A percentile compares a stretch with the other conserved stretches of the same genome.
Evolutionary conservation across 2,888 invertebrate species (phyloP).

Genomic region (Mesorhabditis sp.): DNA sequence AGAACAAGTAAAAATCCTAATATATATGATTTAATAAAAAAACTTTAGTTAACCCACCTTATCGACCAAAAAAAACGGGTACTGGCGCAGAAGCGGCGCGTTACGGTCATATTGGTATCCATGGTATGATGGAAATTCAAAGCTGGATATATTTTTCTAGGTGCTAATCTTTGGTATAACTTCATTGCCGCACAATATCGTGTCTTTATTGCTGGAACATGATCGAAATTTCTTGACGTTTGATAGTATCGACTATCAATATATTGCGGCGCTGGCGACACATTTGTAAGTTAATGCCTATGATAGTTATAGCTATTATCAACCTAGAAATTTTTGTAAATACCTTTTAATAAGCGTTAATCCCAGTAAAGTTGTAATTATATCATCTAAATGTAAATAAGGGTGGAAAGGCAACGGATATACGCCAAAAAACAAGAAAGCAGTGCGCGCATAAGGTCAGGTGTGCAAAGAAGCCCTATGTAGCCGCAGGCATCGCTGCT

Average conservation of each 20-base stretch:
- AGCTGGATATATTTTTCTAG: neutral
- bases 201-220: conserved; percentile 20
- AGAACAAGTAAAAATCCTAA: conserved; percentile 23
- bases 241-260: conserved; percentile 15
- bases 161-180: conserved; percentile 16
- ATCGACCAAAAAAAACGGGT: conserved; percentile 34
- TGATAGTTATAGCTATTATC: no score
- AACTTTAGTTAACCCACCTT: conserved; percentile 28
- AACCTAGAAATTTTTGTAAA: no score
- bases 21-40: no score
- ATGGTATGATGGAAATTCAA: conserved; percentile 17
- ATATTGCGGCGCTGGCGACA: conserved; percentile 16
- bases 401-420: no score
- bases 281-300: conserved; percentile 19
- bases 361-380: no score
- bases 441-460: no score
- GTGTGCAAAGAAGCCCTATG: no score
- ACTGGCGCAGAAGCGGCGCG: conserved; percentile 25
- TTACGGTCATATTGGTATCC: conserved; percentile 34
- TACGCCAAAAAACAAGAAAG: no score
- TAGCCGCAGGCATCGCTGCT: no score
- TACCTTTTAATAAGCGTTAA: no score
- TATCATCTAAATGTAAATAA: no score
- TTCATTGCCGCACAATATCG: conserved; percentile 18
- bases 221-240: conserved; percentile 13